phyloP scores from a whole-genome alignment of 2,113 vertebrate species.

The Eleginops maclovinus region DNA sequence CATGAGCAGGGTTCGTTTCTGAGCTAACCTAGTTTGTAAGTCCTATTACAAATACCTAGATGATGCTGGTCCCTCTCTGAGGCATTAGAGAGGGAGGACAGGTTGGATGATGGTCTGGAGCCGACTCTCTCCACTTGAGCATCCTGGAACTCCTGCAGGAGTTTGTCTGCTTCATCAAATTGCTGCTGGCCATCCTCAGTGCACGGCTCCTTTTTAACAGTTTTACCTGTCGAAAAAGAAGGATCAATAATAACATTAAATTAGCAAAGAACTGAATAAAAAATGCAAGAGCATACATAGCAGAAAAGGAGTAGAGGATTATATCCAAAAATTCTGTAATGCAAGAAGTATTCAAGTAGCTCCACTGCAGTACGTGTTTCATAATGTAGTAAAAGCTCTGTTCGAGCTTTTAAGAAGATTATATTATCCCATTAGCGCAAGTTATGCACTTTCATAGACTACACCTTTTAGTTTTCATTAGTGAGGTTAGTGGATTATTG shows the following conservation, averaged over 20 bases:
- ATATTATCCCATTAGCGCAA: neutral
- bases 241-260: neutral
- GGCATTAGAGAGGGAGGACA: slow-evolving; percentile 95
- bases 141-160: slow-evolving; percentile 96
- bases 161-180: slow-evolving; percentile 92
- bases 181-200: slow-evolving; percentile 91
- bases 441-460: neutral
- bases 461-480: neutral
- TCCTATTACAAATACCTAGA: slow-evolving; percentile 84
- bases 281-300: neutral
- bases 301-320: neutral
- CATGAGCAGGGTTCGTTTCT: neutral
- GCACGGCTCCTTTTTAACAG: slow-evolving; percentile 92
- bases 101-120: slow-evolving; percentile 94
- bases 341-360: neutral
- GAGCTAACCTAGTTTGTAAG: neutral
- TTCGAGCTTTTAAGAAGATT: too few species aligned
- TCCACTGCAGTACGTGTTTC: neutral
- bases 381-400: neutral
- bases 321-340: neutral
- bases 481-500: neutral
- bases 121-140: slow-evolving; percentile 92
- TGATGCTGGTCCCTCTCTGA: slow-evolving; percentile 96
- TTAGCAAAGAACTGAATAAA: neutral
- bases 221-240: slow-evolving; percentile 84